phyloP scores from a whole-genome alignment of 2,888 invertebrate genomes.

The Acleris holmiana region DNA sequence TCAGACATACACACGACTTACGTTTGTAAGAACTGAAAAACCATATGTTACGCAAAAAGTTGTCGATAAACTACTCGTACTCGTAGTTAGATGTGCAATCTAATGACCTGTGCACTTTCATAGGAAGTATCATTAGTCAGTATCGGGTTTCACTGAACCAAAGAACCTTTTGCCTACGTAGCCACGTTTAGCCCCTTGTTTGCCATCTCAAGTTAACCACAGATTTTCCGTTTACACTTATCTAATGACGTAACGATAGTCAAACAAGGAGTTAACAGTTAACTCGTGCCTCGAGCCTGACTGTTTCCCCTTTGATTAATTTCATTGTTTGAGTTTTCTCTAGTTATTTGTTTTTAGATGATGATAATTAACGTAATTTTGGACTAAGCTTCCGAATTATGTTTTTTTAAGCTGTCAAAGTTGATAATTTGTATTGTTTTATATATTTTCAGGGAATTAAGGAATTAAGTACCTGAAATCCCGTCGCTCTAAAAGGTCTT shows the following conservation, averaged over 20 bases:
- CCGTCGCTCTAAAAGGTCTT: no score
- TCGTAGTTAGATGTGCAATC: no score
- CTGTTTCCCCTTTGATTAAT: constrained; percentile 29
- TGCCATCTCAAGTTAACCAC: constrained; percentile 11
- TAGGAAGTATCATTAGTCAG: no score
- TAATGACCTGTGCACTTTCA: no score
- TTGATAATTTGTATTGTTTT: background rate
- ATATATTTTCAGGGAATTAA: no score
- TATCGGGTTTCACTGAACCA: background rate
- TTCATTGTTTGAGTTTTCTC: constrained; percentile 31
- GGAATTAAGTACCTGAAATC: no score
- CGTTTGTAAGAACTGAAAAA: no score
- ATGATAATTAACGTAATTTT: constrained; percentile 24
- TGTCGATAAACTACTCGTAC: no score
- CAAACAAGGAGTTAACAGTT: constrained; percentile 30
- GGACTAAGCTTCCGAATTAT: background rate
- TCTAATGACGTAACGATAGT: constrained; percentile 32
- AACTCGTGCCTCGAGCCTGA: constrained; percentile 21
- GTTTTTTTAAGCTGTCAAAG: background rate
- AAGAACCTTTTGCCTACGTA: background rate
- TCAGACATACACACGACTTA: no score
- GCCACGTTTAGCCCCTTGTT: constrained; percentile 12
- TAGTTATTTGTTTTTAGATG: constrained; percentile 22
- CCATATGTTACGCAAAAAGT: no score
- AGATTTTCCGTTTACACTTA: constrained; percentile 25